These are phyloP conservation scores for Harpagifer antarcticus DNA, from an alignment of 2,797 vertebrate genomes.

Conservation along the genomic window DNA sequence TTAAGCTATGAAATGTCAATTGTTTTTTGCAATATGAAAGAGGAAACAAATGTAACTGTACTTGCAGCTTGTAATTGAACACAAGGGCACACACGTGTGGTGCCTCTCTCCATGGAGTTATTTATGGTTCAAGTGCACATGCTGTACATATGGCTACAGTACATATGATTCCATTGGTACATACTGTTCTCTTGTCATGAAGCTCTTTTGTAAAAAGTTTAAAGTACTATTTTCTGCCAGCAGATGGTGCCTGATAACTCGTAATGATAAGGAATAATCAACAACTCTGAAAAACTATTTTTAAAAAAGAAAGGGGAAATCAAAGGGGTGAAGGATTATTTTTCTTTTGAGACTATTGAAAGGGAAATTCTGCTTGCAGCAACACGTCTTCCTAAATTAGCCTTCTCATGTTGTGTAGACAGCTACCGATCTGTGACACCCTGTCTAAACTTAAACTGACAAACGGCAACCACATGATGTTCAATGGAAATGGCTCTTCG, in stretches of 20 bases:
- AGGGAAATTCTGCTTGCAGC: background rate
- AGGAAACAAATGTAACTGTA: conserved; percentile 1
- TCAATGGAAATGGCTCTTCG: background rate
- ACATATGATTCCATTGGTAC: conserved; percentile 26
- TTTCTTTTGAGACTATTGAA: background rate
- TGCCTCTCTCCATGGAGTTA: conserved; percentile 18
- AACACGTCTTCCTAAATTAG: background rate
- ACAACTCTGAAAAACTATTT: background rate
- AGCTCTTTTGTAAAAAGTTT: conserved; percentile 30
- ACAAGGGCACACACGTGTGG: background rate
- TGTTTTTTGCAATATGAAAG: background rate
- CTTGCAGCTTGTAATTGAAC: conserved; percentile 15
- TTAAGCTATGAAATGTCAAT: background rate
- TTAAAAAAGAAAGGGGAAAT: background rate
- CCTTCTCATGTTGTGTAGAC: background rate
- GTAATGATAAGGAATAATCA: background rate
- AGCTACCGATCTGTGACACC: background rate
- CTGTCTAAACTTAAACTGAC: background rate
- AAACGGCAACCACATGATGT: background rate
- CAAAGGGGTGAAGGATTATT: background rate
- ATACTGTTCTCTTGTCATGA: conserved; percentile 30
- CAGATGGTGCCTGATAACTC: conserved; percentile 55
- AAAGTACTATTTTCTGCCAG: conserved; percentile 50
- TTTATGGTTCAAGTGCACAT: conserved; percentile 32
- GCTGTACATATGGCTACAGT: conserved; percentile 14